Evolutionary conservation across 2,797 vertebrate species (phyloP).

Genomic region (Anisognathus igniventris): DNA sequence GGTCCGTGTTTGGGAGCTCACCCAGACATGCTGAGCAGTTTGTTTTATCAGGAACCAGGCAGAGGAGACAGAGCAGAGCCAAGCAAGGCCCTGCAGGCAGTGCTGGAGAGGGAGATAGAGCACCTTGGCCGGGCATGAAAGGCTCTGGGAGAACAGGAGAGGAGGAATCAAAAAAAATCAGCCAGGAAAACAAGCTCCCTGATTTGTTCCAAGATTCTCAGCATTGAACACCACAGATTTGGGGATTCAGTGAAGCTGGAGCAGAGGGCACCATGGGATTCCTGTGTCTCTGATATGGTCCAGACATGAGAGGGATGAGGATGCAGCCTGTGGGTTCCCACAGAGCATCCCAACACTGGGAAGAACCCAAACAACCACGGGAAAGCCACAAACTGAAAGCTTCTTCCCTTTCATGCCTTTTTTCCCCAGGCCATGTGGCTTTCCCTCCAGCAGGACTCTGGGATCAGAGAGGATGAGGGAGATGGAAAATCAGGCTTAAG

Average conservation of each 20-base stretch:
- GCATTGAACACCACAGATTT: neutral
- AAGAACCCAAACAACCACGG: neutral
- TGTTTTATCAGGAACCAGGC: neutral
- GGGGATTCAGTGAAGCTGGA: neutral
- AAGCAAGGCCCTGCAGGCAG: neutral
- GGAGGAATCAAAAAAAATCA: neutral
- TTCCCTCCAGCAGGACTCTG: neutral
- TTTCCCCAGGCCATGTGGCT: neutral
- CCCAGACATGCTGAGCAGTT: neutral
- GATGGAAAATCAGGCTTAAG: neutral
- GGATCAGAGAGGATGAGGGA: neutral
- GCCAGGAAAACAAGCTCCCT: neutral
- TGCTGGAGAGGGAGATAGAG: neutral
- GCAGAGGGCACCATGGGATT: neutral
- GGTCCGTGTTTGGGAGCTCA: neutral
- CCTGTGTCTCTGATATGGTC: fast-evolving
- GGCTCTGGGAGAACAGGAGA: neutral
- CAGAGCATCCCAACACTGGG: fast-evolving
- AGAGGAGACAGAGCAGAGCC: neutral
- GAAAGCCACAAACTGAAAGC: neutral
- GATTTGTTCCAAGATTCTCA: neutral
- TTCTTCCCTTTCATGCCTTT: neutral
- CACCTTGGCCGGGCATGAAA: neutral
- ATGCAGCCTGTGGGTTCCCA: neutral
- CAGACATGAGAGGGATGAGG: neutral